phyloP scores from a whole-genome alignment of 2,113 vertebrate genomes.

The Apus apus region DNA sequence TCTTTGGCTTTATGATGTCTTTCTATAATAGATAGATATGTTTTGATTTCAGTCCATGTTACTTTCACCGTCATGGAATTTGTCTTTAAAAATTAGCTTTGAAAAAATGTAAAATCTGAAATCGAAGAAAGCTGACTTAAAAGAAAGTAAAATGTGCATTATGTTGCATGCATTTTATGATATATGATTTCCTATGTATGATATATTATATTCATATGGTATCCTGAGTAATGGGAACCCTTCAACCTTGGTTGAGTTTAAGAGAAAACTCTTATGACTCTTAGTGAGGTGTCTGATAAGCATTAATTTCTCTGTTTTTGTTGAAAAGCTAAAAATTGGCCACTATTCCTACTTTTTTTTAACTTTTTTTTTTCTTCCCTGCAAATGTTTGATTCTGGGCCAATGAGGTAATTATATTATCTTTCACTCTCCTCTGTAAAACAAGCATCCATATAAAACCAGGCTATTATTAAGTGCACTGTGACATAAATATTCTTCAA shows the following conservation, averaged over 20 bases:
- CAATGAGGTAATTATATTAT: neutral
- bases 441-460: neutral
- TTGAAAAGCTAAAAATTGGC: neutral
- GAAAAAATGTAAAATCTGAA: neutral
- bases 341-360: neutral
- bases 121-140: neutral
- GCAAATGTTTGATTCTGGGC: neutral
- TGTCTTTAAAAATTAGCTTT: neutral
- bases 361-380: neutral
- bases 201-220: neutral
- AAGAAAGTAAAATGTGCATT: neutral
- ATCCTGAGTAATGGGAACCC: neutral
- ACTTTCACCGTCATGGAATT: neutral
- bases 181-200: neutral
- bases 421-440: neutral
- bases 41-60: neutral
- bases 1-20: slow-evolving; percentile 2
- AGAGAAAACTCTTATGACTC: neutral
- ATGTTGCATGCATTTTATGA: neutral
- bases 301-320: neutral
- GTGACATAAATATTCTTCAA: neutral
- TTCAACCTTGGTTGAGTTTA: neutral
- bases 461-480: neutral
- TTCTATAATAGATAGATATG: neutral
- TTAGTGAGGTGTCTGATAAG: neutral